Evolutionary conservation across 1,140 invertebrate species (phyloP).

Genomic region (Drosophila cardini): DNA sequence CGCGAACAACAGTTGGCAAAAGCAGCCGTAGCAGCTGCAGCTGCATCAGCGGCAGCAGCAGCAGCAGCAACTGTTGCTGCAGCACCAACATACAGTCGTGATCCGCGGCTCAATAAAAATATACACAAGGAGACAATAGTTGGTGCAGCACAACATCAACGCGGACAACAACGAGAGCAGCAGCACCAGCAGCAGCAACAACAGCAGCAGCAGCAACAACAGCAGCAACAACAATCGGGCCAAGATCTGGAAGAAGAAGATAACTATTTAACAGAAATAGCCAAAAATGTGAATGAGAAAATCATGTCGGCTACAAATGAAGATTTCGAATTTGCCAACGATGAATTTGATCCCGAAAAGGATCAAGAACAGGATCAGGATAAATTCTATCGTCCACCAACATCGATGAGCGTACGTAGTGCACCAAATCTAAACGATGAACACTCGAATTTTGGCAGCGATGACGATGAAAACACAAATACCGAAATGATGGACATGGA

Average conservation of each 20-base stretch:
- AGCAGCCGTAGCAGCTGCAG: constrained; percentile 8
- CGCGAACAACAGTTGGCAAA: constrained; percentile 3
- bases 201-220: background rate
- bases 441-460: constrained; percentile 71
- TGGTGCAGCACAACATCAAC: constrained; percentile 5
- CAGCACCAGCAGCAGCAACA: constrained; percentile 19
- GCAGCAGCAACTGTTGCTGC: constrained; percentile 8
- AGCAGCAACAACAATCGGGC: constrained; percentile 2
- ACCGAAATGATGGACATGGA: constrained; percentile 84
- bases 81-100: constrained; percentile 68
- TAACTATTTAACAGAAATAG: constrained; percentile 82
- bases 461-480: constrained; percentile 78
- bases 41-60: constrained; percentile 10
- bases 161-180: background rate
- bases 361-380: constrained; percentile 53
- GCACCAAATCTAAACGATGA: constrained; percentile 80
- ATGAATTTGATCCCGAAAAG: constrained; percentile 73
- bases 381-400: constrained; percentile 73
- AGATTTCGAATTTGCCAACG: constrained; percentile 78
- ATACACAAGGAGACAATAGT: constrained; percentile 69
- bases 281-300: constrained; percentile 83
- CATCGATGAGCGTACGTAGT: constrained; percentile 82
- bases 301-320: constrained; percentile 80
- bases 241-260: constrained; percentile 73
- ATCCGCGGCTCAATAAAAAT: constrained; percentile 81